Percentiles rank a stretch among this genome's conserved stretches.
Conservation (phyloP, 1,140 invertebrate species). For the Aporrectodea caliginosa region DNA sequence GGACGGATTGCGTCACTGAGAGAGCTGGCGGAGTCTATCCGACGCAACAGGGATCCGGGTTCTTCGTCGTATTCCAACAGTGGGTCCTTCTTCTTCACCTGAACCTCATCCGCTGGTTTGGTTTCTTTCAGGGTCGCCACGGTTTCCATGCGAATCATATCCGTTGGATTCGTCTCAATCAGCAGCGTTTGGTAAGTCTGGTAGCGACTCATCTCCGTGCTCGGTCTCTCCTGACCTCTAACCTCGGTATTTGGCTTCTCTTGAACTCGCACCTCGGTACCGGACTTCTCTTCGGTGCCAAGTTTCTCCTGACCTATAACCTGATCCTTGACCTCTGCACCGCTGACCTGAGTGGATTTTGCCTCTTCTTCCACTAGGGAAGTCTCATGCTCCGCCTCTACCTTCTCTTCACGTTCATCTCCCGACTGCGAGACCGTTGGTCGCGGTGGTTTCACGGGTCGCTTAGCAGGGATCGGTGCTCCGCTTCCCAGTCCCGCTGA, state of each 20-base stretch:
- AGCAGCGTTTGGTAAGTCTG: background rate
- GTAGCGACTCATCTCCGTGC: background rate
- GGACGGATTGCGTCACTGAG: background rate
- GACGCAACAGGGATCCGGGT: background rate
- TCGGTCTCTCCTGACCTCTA: background rate
- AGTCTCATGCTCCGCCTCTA: background rate
- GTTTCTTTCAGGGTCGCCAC: background rate
- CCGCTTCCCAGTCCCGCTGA: no score
- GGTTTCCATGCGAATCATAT: background rate
- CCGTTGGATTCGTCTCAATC: background rate
- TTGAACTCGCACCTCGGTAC: background rate
- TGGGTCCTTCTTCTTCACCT: background rate
- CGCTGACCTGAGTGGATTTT: no score
- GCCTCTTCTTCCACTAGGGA: background rate
- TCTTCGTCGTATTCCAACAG: slow-evolving; percentile 3
- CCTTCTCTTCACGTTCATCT: background rate
- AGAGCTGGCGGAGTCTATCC: background rate
- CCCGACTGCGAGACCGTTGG: background rate
- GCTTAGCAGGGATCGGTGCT: background rate
- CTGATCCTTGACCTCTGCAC: no score
- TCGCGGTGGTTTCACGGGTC: background rate
- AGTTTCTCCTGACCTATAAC: background rate
- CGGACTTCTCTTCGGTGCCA: background rate
- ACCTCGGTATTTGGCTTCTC: background rate
- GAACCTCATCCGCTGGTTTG: background rate